These are phyloP conservation scores for Daubentonia madagascariensis DNA, from an alignment of 2,113 vertebrate species.

Conservation along the genomic window DNA sequence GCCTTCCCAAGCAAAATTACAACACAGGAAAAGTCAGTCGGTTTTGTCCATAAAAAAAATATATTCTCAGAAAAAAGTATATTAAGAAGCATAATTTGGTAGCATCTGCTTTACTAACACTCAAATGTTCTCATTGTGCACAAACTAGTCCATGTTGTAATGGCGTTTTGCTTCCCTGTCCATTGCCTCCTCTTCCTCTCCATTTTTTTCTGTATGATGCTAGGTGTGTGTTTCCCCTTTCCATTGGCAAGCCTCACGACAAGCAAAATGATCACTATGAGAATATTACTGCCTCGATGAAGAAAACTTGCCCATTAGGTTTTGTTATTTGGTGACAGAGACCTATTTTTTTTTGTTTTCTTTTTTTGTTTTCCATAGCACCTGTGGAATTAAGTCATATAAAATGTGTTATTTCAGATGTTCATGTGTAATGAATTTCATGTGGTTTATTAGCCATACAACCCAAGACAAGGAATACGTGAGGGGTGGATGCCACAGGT, in stretches of 20 bases:
- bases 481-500: too few species aligned
- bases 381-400: slow-evolving; percentile 61
- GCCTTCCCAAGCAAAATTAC: not conserved
- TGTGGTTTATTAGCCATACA: slow-evolving; percentile 16
- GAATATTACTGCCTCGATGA: slow-evolving; percentile 29
- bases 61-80: not conserved
- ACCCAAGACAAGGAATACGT: not conserved
- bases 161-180: not conserved
- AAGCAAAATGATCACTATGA: slow-evolving; percentile 57
- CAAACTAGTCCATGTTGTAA: not conserved
- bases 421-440: slow-evolving; percentile 18
- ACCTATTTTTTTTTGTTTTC: not conserved
- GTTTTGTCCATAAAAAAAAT: not conserved
- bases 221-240: not conserved
- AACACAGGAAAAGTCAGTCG: not conserved
- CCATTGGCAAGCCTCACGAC: not conserved
- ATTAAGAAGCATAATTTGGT: not conserved
- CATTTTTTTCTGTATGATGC: not conserved
- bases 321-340: not conserved
- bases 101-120: slow-evolving; percentile 69
- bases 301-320: not conserved
- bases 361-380: not conserved
- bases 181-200: not conserved
- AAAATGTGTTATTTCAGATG: slow-evolving; percentile 75
- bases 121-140: slow-evolving; percentile 64